Base-by-base conservation (phyloP, 2,113 vertebrate species). In the Furnarius figulus region DNA sequence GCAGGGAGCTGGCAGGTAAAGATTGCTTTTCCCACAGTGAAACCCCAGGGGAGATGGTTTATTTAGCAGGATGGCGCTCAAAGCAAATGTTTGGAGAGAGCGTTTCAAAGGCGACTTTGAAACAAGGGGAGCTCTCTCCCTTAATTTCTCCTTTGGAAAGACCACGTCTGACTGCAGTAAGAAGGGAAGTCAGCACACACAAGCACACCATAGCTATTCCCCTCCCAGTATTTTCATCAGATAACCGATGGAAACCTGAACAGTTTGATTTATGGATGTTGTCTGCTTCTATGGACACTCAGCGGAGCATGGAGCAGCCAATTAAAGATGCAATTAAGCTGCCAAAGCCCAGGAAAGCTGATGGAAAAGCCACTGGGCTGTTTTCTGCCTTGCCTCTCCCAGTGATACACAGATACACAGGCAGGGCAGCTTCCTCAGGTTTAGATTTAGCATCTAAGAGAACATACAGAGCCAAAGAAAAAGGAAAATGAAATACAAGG, bases 241-340 rank as follows among this genome's bases (percentile, higher is more conserved):
- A 46, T 77, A 6, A 3, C 44, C 0, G 0, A 72, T 33, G 59
- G 42, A 77, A 93, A 73, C 72, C 71, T 30, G 22, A 65, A 33
- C 67, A 74, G 59, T 77, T 86, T 92, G 96, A 96, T 93, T 93
- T 90, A 95, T 85, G 85, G 23, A 37, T 4, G 56, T 33, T 93
- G 81, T 90, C 94, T 95, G 90, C 92, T 83, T 56, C 87, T 49
- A 44, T 8, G 2, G n/a, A 95, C 82, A 65, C 75, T 73, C 87
- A 79, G 89, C 16, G 35, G 89, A 95, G 87, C 87, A 86, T 3
- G 37, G 82, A 95, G 66, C 58, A 55, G 46, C 58, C 67, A 91
- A 93, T 90, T 90, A 77, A 77, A 73, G 91, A 85, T 2, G 27
- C 16, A 92, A 93, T 90, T 73, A 84, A 90, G 56, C 68, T 9